A percentile compares a stretch with the other conserved stretches of the same genome.
Evolutionary conservation across 2,888 invertebrate species (phyloP).

Genomic region (Caenorhabditis panamensis): DNA sequence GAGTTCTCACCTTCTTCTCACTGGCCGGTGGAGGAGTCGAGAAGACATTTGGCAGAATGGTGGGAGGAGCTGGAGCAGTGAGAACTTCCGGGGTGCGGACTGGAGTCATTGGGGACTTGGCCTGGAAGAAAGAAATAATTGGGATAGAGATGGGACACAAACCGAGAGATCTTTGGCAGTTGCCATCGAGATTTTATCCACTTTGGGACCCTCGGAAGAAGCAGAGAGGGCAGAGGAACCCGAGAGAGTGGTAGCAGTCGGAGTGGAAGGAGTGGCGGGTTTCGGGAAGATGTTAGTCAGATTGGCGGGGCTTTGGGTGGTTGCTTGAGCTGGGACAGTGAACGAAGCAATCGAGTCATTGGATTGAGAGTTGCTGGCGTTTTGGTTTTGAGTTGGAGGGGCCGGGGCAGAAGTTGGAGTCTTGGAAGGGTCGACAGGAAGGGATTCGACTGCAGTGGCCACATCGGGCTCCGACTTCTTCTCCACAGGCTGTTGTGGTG

Average conservation of each 20-base stretch:
- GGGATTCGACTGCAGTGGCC: slow-evolving; percentile 13
- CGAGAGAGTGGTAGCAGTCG: slow-evolving; percentile 42
- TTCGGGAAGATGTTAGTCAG: background rate
- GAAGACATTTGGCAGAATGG: slow-evolving; percentile 3
- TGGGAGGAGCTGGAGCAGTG: slow-evolving; percentile 1
- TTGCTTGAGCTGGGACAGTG: slow-evolving; percentile 26
- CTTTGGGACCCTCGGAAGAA: slow-evolving; percentile 3
- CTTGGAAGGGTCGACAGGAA: too few species aligned
- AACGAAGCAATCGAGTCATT: slow-evolving; percentile 36
- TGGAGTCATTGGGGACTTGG: slow-evolving; percentile 25
- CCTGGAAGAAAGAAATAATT: too few species aligned
- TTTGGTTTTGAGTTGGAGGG: background rate
- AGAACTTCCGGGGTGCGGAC: slow-evolving; percentile 24
- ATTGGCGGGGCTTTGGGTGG: slow-evolving; percentile 1
- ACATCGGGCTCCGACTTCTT: slow-evolving; percentile 21
- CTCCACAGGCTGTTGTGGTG: too few species aligned
- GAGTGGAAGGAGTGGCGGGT: slow-evolving; percentile 2
- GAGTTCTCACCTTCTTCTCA: slow-evolving; percentile 38
- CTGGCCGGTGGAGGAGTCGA: slow-evolving; percentile 30
- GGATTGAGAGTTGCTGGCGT: slow-evolving; percentile 18
- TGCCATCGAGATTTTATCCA: background rate
- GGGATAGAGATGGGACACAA: background rate
- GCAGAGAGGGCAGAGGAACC: slow-evolving; percentile 17
- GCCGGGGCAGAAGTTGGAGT: background rate
- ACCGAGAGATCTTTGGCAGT: slow-evolving; percentile 27